phyloP scores from a whole-genome alignment of 2,888 invertebrate genomes.

The Monopis laevigella region DNA sequence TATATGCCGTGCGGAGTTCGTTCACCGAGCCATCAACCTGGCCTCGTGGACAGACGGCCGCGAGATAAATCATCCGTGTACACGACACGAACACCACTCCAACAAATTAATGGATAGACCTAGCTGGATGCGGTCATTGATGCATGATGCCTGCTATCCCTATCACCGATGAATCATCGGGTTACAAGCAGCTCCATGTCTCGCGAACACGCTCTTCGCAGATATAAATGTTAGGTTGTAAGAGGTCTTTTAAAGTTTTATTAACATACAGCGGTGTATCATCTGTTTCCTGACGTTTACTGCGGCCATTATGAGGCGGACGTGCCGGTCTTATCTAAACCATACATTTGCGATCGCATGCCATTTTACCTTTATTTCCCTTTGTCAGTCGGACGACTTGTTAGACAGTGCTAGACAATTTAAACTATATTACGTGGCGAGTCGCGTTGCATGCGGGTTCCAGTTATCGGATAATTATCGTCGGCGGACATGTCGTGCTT shows the following conservation, averaged over 20 bases:
- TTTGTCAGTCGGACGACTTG: constrained; percentile 10
- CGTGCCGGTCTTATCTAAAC: constrained; percentile 37
- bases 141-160: neutral
- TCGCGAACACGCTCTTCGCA: neutral
- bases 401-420: constrained; percentile 4
- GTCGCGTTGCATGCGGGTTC: neutral
- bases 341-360: constrained; percentile 32
- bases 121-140: constrained; percentile 4
- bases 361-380: constrained; percentile 30
- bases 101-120: constrained; percentile 7
- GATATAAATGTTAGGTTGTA: neutral
- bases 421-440: neutral
- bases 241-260: constrained; percentile 15
- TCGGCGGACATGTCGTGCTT: constrained; percentile 4
- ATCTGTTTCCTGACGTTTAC: constrained; percentile 26
- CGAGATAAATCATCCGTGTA: constrained; percentile 47
- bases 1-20: constrained; percentile 48
- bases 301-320: constrained; percentile 34
- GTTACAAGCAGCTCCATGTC: neutral
- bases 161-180: neutral
- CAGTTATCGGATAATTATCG: constrained; percentile 9
- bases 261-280: constrained; percentile 25
- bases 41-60: constrained; percentile 12
- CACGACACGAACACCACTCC: constrained; percentile 17
- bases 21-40: constrained; percentile 38